Evolutionary conservation across 2,888 invertebrate genomes (phyloP), one percentile per base, ranked within the genome.

Genomic region (Toxonevra muliebris): DNA sequence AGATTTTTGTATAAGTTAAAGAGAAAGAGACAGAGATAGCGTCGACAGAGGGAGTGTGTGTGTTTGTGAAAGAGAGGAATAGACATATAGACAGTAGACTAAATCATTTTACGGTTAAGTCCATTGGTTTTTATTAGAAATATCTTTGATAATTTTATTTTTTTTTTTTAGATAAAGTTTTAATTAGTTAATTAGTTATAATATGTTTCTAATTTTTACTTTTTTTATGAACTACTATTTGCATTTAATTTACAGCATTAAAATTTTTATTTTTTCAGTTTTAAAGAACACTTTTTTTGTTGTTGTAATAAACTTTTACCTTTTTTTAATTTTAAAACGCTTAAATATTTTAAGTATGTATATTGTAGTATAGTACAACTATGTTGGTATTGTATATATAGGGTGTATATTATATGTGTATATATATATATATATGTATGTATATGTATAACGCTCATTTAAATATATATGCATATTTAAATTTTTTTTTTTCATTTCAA

Each of bases 201-300:
- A 7, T 30, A 30, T 30, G 30, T 30, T 4, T 30, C 7, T 30
- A 4, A 30, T 4, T 63, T 48, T 13, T 12, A 50, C 40, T 45
- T 48, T 45, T 45, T 59, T 59, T 67, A 42, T 59, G 58, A 65
- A 50, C 68, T 68, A 68, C 68, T 68, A 65, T 68, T 68, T 68
- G 68, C 68, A 68, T 61, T 61, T 30, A 68, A 68, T 68, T 48
- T 68, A 68, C 68, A 68, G 65, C 68, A 52, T 57, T 64, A 61
- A 54, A 66, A 61, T 54, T 60, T 66, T 9, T 17, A 30, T 40
- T 42, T 42, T 30, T 52, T 65, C 30, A 45, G 53, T 43, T 53
- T 60, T 52, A 42, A 65, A 59, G 58, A 65, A 59, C 59, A 59
- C 59, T 65, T 65, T 58, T 65, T 52, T 52, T 30, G 30, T 30